Conservation (phyloP, 1,140 invertebrate genomes). For the Lineus longissimus region DNA sequence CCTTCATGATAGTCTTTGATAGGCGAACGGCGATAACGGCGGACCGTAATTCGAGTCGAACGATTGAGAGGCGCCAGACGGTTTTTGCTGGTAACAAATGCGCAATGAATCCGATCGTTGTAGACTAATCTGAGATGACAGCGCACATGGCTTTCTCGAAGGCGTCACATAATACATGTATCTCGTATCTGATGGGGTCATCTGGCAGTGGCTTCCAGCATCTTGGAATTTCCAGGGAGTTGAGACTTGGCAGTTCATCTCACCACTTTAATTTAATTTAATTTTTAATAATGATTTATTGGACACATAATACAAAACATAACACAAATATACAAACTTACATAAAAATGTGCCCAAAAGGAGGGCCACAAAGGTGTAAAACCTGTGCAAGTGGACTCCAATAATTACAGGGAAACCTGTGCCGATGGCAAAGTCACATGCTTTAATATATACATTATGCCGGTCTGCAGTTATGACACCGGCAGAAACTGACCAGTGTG, state of each 20-base stretch:
- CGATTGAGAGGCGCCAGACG: slow-evolving; percentile 24
- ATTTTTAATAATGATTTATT: too few relatives aligned
- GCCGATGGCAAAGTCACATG: too few relatives aligned
- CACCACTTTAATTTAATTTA: too few relatives aligned
- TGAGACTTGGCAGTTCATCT: slow-evolving; percentile 9
- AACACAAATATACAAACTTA: too few relatives aligned
- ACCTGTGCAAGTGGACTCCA: too few relatives aligned
- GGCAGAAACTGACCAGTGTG: too few relatives aligned
- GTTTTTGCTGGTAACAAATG: slow-evolving; percentile 24
- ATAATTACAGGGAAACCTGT: too few relatives aligned
- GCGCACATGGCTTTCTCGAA: slow-evolving; percentile 21
- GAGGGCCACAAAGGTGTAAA: too few relatives aligned
- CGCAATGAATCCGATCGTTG: slow-evolving; percentile 10
- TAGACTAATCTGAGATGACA: slow-evolving; percentile 22
- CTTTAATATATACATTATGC: too few relatives aligned
- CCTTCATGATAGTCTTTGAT: slow-evolving; percentile 10
- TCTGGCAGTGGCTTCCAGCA: slow-evolving; percentile 24
- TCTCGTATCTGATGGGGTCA: background rate
- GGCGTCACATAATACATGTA: slow-evolving; percentile 31
- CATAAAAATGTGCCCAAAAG: too few relatives aligned
- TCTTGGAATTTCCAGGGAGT: slow-evolving; percentile 7
- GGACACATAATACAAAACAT: too few relatives aligned
- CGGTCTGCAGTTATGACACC: too few relatives aligned
- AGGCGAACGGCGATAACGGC: slow-evolving; percentile 25
- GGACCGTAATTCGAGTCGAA: slow-evolving; percentile 22